These are phyloP conservation scores for Denticeps clupeoides DNA, from an alignment of 2,797 vertebrate genomes.

Conservation along the genomic window DNA sequence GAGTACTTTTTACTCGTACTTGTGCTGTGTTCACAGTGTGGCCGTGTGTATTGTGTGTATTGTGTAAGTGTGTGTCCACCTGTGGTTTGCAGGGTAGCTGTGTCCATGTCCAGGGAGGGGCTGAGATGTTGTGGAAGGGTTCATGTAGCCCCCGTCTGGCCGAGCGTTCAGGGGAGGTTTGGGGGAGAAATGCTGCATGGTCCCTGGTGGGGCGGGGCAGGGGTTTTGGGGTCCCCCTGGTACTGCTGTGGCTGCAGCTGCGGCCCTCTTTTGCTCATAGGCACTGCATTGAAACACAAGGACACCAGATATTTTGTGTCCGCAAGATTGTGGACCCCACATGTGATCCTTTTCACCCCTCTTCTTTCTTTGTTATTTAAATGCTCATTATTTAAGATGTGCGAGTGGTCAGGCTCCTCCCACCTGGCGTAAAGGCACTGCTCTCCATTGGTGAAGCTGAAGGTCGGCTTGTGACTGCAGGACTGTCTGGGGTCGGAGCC, in stretches of 20 bases:
- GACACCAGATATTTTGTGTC: too few relatives aligned
- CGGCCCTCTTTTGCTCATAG: slow-evolving; percentile 77
- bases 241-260: slow-evolving; percentile 49
- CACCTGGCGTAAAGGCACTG: slow-evolving; percentile 97
- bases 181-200: slow-evolving; percentile 67
- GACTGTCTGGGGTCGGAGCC: slow-evolving; percentile 72
- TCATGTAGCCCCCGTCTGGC: slow-evolving; percentile 75
- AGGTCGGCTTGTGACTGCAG: slow-evolving; percentile 77
- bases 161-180: slow-evolving; percentile 59
- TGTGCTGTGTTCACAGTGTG: neutral
- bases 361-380: too few relatives aligned
- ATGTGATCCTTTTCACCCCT: too few relatives aligned
- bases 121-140: slow-evolving; percentile 50
- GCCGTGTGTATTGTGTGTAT: neutral
- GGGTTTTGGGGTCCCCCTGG: slow-evolving; percentile 69
- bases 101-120: slow-evolving; percentile 54
- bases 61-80: slow-evolving; percentile 42
- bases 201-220: slow-evolving; percentile 41
- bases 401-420: slow-evolving; percentile 4
- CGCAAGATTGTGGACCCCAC: too few relatives aligned
- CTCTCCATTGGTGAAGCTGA: slow-evolving; percentile 73
- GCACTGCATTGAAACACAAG: slow-evolving; percentile 59
- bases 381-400: too few relatives aligned
- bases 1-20: too few relatives aligned
- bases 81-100: slow-evolving; percentile 53